A percentile compares a stretch with the other conserved stretches of the same genome.
Evolutionary conservation across 2,797 vertebrate genomes (phyloP).

Genomic region (Hyperoplus lanceolatus): DNA sequence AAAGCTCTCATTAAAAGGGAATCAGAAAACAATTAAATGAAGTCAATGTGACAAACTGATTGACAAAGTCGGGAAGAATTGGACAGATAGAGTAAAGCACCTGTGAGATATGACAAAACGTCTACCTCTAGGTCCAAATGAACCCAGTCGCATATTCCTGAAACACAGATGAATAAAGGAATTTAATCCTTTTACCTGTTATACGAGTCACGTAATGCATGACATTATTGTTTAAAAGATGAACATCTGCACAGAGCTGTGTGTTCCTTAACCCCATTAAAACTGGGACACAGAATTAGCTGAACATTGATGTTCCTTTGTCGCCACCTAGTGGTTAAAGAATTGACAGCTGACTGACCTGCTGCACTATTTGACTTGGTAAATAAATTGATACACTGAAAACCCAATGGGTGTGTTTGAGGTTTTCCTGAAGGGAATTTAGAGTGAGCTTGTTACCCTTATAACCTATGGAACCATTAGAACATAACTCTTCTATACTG

Average conservation of each 20-base stretch:
- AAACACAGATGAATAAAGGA: background rate
- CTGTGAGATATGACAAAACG: too few relatives aligned
- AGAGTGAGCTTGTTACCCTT: background rate
- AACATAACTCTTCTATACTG: background rate
- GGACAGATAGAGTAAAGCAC: too few relatives aligned
- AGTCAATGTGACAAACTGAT: too few relatives aligned
- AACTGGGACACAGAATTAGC: background rate
- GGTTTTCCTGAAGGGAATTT: background rate
- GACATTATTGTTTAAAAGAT: background rate
- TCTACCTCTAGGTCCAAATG: too few relatives aligned
- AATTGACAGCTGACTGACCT: constrained; percentile 3
- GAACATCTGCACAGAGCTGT: background rate
- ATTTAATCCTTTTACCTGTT: background rate
- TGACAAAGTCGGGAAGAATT: too few relatives aligned
- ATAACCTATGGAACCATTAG: background rate
- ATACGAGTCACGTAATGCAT: background rate
- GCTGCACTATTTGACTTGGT: background rate
- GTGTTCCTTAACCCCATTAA: background rate
- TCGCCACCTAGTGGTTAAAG: constrained; percentile 53
- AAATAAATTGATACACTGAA: background rate
- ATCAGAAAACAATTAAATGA: too few relatives aligned
- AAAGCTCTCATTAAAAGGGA: too few relatives aligned
- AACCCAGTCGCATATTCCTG: background rate
- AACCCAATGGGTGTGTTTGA: background rate
- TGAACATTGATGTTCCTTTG: constrained; percentile 3